phyloP scores from a whole-genome alignment of 2,113 vertebrate genomes.

The Alosa alosa region DNA sequence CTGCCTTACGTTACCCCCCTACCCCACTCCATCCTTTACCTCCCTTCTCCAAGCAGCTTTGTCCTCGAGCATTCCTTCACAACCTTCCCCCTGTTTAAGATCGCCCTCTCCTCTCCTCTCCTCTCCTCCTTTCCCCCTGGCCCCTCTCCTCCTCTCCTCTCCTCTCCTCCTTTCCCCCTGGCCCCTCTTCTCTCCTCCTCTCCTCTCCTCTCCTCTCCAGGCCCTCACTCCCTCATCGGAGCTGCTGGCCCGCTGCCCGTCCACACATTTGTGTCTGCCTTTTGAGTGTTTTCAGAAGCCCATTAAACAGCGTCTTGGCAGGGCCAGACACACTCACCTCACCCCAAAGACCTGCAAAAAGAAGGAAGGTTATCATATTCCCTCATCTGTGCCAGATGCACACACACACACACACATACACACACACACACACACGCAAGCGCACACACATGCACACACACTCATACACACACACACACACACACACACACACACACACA shows the following conservation, averaged over 20 bases:
- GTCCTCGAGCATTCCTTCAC: slow-evolving; percentile 76
- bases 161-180: neutral
- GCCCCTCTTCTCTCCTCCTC: neutral
- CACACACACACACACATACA: slow-evolving; percentile 35
- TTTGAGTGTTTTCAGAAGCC: slow-evolving; percentile 86
- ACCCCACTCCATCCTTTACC: slow-evolving; percentile 17
- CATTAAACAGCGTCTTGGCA: slow-evolving; percentile 83
- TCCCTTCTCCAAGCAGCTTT: slow-evolving; percentile 68
- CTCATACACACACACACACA: neutral
- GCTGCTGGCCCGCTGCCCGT: slow-evolving; percentile 51
- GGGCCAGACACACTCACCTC: slow-evolving; percentile 79
- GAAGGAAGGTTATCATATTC: slow-evolving; percentile 81
- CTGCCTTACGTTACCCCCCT: neutral
- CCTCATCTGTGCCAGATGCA: slow-evolving; percentile 72
- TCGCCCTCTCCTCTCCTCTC: slow-evolving; percentile 56
- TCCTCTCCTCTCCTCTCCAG: neutral
- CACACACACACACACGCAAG: slow-evolving; percentile 29
- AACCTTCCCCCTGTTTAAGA: slow-evolving; percentile 76
- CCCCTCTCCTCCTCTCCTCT: neutral
- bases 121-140: neutral
- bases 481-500: slow-evolving; percentile 11
- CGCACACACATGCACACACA: neutral
- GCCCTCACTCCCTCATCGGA: neutral
- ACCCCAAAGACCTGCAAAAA: slow-evolving; percentile 73
- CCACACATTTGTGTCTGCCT: slow-evolving; percentile 82